Base-by-base conservation (phyloP, 2,113 vertebrate species). In the Catharus fuscescens region DNA sequence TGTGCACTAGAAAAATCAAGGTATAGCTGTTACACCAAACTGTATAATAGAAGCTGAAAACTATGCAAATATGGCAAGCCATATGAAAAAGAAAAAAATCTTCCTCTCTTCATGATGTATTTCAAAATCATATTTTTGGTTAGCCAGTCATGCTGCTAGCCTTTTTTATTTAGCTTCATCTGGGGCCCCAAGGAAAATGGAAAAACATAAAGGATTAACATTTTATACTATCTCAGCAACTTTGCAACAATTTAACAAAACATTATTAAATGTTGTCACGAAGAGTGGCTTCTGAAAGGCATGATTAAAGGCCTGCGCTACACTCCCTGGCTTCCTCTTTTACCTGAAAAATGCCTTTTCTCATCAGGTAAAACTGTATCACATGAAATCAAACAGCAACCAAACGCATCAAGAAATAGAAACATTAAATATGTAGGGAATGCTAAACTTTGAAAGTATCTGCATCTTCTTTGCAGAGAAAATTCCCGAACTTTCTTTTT, bases 181-280 rank as follows among this genome's bases (percentile, higher is more conserved):
- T 64, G 66, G 88, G 18, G 25, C 65, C 31, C 17, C 80, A 72
- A 80, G 25, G 90, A 91, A 80, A 95, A 88, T 20, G 45, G 79
- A 87, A 95, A 67, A 67, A 64, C 64, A 79, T 69, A 23, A 50
- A 81, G 54, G 60, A 81, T 95, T 92, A 95, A 62, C 21, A 73
- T 92, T 94, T 97, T 96, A 85, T 29, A 53, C n/a, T 92, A 78
- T 44, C 72, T 96, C 76, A 96, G 52, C 66, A 91, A 90, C 80
- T 93, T 93, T 96, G 36, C 61, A 97, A 95, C 61, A n/a, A 83
- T 89, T 93, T 95, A 96, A 91, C 71, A 92, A 79, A 82, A 88
- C 80, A 34, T 90, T 76, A 93, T 95, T 91, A 86, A 83, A 91
- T 61, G 89, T 86, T 77, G 28, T 85, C 91, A 90, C 56, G 36